A percentile compares a stretch with the other conserved stretches of the same genome.
Conservation (phyloP, 35 echinoderm and acorn worm genomes). For the Diadema setosum region DNA sequence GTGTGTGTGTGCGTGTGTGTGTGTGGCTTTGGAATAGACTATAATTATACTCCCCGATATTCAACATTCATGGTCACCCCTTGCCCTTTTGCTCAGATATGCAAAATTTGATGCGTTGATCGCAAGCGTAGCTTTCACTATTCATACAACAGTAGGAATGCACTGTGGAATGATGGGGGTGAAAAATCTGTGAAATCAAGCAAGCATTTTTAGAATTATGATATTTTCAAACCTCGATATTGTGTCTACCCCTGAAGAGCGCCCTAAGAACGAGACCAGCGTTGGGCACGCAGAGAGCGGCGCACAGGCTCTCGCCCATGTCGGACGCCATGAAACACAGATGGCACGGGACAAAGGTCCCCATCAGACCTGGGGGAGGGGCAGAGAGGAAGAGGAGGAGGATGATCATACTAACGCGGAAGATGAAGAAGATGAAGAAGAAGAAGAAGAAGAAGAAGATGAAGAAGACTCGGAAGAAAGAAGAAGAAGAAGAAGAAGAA, state of each 20-base stretch:
- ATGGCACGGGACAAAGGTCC: slow-evolving; percentile 41
- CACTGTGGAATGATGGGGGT: no score
- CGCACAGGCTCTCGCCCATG: slow-evolving; percentile 42
- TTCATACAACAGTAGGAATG: no score
- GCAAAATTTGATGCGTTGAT: no score
- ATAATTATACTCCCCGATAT: no score
- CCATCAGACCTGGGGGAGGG: neutral
- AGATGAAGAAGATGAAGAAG: neutral
- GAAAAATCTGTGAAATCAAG: no score
- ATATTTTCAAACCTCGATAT: slow-evolving; percentile 52
- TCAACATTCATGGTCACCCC: no score
- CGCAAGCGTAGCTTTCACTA: no score
- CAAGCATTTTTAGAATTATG: no score
- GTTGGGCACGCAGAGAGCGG: slow-evolving; percentile 14
- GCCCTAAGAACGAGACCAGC: slow-evolving; percentile 20
- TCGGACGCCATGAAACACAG: slow-evolving; percentile 24
- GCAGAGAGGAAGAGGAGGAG: neutral
- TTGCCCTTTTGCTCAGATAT: no score
- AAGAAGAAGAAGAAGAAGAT: neutral
- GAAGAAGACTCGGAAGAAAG: neutral
- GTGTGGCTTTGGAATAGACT: no score
- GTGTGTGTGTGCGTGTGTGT: no score
- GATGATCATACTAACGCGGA: neutral
- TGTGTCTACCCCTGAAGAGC: slow-evolving; percentile 35
- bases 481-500: neutral